Evolutionary conservation across 2,888 invertebrate genomes (phyloP), one percentile per base, ranked within the genome.

Genomic region (Trichogramma dendrolimi): DNA sequence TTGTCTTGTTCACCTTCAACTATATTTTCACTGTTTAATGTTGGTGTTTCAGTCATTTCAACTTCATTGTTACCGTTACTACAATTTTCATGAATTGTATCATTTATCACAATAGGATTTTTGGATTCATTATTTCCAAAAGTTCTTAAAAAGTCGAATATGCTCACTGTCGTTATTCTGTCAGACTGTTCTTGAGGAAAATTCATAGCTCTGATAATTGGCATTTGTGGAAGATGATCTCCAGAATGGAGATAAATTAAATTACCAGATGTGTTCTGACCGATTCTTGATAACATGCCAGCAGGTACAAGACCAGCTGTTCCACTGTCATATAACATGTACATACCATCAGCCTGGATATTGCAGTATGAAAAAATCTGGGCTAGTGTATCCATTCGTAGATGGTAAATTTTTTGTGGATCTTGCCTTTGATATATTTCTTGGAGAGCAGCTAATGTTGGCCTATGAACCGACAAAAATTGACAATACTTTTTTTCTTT

Each of bases 401-500:
- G 81, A 65, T 90, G 87, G 75, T 89, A 83, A 55, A 90, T 85
- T 79, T 91, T 91, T 4, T 80, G 81, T 0, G 91, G 86, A 73
- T 92, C 91, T 74, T 90, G 87, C 57, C 86, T 85, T 74, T 90
- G 92, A 79, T 92, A 92, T 72, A 95, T 90, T 71, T 95, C 92
- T 27, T 89, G 83, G 51, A 98, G 79, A n/a, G 92, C 80, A 52
- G 93, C 83, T 61, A 96, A 83, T 46, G 87, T 91, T 0, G 97
- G 96, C 73, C 84, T 87, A 5, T 90, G 81, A 54, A 97, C 84
- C 68, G 88, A 88, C 11, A 95, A 81, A 73, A 87, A 90, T 72
- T 91, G 91, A 74, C 88, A 91, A 80, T 96, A 97, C 80, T 97
- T 97, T 71, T 90, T 91, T 72, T 93, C 92, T 78, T 99, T 99